Evolutionary conservation across 2,797 vertebrate genomes (phyloP).

Genomic region (Aldrovandia affinis): DNA sequence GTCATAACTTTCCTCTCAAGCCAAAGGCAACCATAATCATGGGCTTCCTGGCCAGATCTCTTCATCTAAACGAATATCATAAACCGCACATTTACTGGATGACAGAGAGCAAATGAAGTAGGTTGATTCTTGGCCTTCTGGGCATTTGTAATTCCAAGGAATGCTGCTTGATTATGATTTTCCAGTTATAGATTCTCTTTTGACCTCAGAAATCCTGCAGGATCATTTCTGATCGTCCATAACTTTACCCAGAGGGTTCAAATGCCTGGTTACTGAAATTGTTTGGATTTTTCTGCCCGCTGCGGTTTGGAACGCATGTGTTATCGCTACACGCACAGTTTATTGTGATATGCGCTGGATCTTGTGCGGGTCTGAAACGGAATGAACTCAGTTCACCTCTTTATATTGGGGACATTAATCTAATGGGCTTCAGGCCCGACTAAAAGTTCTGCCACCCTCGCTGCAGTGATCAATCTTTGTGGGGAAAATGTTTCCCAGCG

Average conservation of each 20-base stretch:
- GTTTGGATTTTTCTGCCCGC: constrained; percentile 1
- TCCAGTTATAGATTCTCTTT: constrained; percentile 29
- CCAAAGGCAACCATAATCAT: constrained; percentile 34
- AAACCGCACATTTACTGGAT: constrained; percentile 31
- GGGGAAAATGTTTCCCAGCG: not conserved
- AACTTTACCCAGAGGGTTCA: not conserved
- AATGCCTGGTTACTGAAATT: constrained; percentile 20
- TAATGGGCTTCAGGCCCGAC: not conserved
- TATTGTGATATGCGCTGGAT: not conserved
- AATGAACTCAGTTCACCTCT: not conserved
- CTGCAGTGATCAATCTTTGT: not conserved
- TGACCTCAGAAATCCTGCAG: not conserved
- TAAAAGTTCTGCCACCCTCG: not conserved
- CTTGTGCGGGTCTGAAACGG: not conserved
- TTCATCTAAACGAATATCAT: constrained; percentile 28
- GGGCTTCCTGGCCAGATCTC: constrained; percentile 19
- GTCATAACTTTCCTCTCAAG: constrained; percentile 30
- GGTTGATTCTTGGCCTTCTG: constrained; percentile 21
- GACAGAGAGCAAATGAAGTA: constrained; percentile 23
- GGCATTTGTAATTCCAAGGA: constrained; percentile 12
- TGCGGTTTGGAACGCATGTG: not conserved
- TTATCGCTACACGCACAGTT: constrained; percentile 11
- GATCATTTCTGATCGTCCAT: not conserved
- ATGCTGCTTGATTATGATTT: constrained; percentile 29
- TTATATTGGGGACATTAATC: not conserved